Percentiles rank a stretch among this genome's conserved stretches.
phyloP scores from a whole-genome alignment of 2,888 invertebrate species.

The Prenolepis imparis region DNA sequence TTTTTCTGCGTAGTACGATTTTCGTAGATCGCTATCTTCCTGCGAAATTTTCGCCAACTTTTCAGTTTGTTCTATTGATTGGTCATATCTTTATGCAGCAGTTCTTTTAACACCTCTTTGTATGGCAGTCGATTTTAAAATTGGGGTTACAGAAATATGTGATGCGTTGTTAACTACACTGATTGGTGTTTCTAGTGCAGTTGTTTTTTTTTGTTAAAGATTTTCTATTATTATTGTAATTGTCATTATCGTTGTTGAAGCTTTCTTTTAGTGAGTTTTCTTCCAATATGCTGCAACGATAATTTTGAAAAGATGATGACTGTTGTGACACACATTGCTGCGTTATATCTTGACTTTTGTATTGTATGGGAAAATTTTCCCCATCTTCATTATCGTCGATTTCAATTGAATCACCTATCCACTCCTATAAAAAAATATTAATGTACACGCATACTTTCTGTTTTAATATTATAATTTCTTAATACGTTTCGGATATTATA shows the following conservation, averaged over 20 bases:
- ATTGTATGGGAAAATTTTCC: background rate
- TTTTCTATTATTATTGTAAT: background rate
- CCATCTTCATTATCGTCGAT: background rate
- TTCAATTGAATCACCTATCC: background rate
- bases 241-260: background rate
- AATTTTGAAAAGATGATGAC: background rate
- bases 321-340: background rate
- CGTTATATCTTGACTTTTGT: background rate
- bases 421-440: background rate
- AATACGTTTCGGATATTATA: background rate
- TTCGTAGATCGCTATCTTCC: background rate
- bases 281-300: background rate
- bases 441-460: background rate
- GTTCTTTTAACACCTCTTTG: background rate
- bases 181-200: background rate
- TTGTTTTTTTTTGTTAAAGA: background rate
- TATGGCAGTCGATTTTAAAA: background rate
- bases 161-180: background rate
- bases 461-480: background rate
- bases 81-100: slow-evolving; percentile 19
- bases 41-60: background rate
- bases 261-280: background rate
- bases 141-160: background rate
- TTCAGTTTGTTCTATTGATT: slow-evolving; percentile 13
- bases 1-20: background rate